Evolutionary conservation across 2,888 invertebrate genomes (phyloP).

Genomic region (Lycocerus yunnanus): DNA sequence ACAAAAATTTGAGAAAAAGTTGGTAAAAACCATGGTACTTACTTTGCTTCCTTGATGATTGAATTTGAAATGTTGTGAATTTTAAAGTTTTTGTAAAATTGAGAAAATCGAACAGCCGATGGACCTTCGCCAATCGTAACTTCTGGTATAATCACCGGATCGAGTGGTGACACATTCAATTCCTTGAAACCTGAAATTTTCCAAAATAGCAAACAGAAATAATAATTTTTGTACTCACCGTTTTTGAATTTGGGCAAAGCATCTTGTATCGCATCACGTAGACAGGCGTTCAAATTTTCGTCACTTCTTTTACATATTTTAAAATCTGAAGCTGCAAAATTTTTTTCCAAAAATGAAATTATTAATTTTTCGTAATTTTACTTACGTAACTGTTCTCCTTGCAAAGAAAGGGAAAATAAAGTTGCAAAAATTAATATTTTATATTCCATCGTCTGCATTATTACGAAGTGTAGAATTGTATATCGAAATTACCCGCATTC

Average conservation of each 20-base stretch:
- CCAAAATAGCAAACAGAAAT: background rate
- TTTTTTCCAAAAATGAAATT: background rate
- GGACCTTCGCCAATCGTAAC: conserved; percentile 57
- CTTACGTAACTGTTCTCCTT: background rate
- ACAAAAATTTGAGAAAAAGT: background rate
- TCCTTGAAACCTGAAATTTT: conserved; percentile 61
- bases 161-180: conserved; percentile 62
- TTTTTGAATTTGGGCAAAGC: conserved; percentile 51
- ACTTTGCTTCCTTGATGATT: conserved; percentile 63
- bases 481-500: background rate
- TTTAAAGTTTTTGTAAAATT: conserved; percentile 68
- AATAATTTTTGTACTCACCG: conserved; percentile 38
- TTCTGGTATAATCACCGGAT: conserved; percentile 54
- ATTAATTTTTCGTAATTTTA: background rate
- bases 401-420: background rate
- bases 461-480: background rate
- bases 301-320: conserved; percentile 61
- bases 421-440: background rate
- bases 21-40: conserved; percentile 30
- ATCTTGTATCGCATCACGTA: conserved; percentile 62
- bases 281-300: conserved; percentile 62
- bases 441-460: background rate
- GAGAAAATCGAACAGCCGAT: conserved; percentile 67
- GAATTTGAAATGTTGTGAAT: conserved; percentile 65
- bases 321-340: conserved; percentile 42